Conservation (phyloP, 1,140 invertebrate genomes). For the Drosophila arizonae region DNA sequence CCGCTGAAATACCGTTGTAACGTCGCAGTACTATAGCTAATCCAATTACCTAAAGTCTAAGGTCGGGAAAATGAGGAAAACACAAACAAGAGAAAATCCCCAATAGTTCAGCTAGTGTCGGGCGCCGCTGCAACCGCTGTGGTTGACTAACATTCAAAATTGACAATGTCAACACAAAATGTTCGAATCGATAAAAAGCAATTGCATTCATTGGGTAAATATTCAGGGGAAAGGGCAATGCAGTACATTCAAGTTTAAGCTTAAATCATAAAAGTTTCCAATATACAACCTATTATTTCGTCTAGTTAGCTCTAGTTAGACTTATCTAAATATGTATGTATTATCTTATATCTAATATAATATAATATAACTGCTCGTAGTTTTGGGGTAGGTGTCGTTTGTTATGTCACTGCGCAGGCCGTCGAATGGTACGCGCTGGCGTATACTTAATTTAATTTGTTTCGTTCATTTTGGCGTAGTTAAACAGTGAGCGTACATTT, state of each 20-base stretch:
- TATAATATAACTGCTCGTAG: neutral
- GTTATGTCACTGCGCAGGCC: conserved; percentile 60
- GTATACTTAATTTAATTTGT: conserved; percentile 80
- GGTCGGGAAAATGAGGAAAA: conserved; percentile 54
- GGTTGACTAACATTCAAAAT: conserved; percentile 61
- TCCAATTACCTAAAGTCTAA: conserved; percentile 65
- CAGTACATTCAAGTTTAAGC: too few relatives aligned
- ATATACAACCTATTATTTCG: too few relatives aligned
- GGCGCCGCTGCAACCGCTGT: conserved; percentile 49
- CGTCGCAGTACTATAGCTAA: conserved; percentile 48
- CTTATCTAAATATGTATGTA: neutral
- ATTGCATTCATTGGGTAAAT: conserved; percentile 12
- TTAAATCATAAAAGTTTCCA: too few relatives aligned
- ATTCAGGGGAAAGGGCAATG: neutral
- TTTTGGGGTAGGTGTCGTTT: conserved; percentile 2
- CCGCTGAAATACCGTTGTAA: conserved; percentile 30
- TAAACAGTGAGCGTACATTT: conserved; percentile 20
- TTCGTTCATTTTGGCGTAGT: conserved; percentile 37
- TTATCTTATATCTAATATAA: neutral
- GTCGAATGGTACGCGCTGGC: conserved; percentile 46
- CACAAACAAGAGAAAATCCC: conserved; percentile 18
- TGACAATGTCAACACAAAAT: conserved; percentile 62
- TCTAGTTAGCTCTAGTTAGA: neutral
- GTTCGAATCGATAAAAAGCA: conserved; percentile 51
- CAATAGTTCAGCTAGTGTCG: conserved; percentile 32